Evolutionary conservation across 2,888 invertebrate genomes (phyloP), one percentile per base, ranked within the genome.

Genomic region (Drosophila mercatorum): DNA sequence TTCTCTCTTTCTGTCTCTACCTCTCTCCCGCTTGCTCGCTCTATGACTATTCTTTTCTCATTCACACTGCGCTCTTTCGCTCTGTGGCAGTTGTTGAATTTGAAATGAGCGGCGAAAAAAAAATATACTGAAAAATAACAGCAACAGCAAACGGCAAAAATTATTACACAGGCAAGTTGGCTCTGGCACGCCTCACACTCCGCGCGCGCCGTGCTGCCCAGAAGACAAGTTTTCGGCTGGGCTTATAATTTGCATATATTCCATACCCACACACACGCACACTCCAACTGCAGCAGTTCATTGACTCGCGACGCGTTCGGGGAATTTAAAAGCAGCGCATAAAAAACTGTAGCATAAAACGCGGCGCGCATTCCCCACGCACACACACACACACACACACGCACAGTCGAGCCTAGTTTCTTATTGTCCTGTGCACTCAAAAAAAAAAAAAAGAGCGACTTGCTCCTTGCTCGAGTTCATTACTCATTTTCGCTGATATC

Each of bases 401-500:
- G 40, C 28, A 55, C 44, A 52, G 26, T 40, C 40, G 62, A 70
- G 71, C 81, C 83, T 85, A 88, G 83, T 88, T 87, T 84, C 78
- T 68, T 78, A 83, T 86, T 88, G 80, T 88, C 46, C 70, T 69
- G 57, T 61, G 78, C 60, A 72, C 70, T 63, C 49, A 14, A 41
- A 49, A 64, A 75, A 40, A 64, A 75, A 40, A 17, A 26, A 11
- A 11, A 14, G 3, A 31, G 55, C 72, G 64, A 52, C 63, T 82
- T 68, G 40, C 61, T 57, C 6, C 28, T 14, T 8, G 47, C 70
- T 78, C 78, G 81, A 82, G 83, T 85, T 88, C 87, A 87, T 87
- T 89, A 87, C 83, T 87, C 83, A 90, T 88, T 89, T 90, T 84
- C 65, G 76, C 82, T 78, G 73, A 81, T 81, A 81, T 81, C 86